Percentiles rank a stretch among this genome's conserved stretches.
Evolutionary conservation across 2,797 vertebrate genomes (phyloP).

Genomic region (Huso huso): DNA sequence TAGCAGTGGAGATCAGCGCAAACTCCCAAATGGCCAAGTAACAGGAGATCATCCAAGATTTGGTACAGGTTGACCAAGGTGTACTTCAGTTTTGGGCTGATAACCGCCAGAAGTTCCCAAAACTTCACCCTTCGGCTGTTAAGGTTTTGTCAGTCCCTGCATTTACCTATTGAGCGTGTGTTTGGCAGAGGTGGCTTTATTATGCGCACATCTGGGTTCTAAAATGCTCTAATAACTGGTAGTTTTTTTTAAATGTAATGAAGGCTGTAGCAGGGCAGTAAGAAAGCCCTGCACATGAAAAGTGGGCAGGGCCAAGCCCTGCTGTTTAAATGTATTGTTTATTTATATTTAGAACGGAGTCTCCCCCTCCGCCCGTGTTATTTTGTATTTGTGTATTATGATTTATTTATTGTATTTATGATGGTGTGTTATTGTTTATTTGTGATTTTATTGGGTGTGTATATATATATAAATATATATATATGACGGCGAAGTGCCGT

Average conservation of each 20-base stretch:
- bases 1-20: background rate
- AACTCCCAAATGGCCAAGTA: background rate
- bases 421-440: too few species aligned
- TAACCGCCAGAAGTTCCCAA: background rate
- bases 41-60: background rate
- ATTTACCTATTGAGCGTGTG: background rate
- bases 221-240: background rate
- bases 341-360: too few species aligned
- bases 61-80: background rate
- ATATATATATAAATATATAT: too few species aligned
- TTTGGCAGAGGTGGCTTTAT: background rate
- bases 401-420: too few species aligned
- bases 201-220: background rate
- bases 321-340: too few species aligned
- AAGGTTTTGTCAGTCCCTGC: background rate
- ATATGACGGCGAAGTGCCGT: too few species aligned
- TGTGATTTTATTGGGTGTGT: too few species aligned
- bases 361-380: too few species aligned
- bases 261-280: background rate
- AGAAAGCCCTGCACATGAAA: too few species aligned
- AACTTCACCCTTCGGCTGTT: background rate
- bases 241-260: background rate
- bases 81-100: background rate
- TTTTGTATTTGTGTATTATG: too few species aligned
- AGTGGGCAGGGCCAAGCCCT: too few species aligned